Evolutionary conservation across 2,113 vertebrate species (phyloP).

Genomic region (Poeciliopsis occidentalis): DNA sequence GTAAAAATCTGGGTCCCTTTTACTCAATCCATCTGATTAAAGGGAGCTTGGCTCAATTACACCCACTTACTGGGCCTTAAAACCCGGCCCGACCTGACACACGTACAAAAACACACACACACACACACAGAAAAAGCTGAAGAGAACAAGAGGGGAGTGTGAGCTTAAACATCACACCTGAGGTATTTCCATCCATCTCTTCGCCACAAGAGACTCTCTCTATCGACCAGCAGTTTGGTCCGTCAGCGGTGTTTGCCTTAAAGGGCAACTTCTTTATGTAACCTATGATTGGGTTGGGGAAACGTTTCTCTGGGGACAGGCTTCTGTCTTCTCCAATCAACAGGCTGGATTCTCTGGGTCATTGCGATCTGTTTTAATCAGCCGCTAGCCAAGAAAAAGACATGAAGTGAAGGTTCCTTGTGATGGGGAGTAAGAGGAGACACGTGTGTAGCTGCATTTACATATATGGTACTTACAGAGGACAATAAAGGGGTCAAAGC

Average conservation of each 20-base stretch:
- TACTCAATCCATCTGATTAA: constrained; percentile 76
- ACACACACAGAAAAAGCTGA: constrained; percentile 36
- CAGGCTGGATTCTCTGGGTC: constrained; percentile 17
- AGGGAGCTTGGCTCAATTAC: constrained; percentile 78
- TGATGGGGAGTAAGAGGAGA: constrained; percentile 13
- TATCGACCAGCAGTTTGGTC: constrained; percentile 22
- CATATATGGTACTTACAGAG: constrained; percentile 35
- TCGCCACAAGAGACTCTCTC: constrained; percentile 15
- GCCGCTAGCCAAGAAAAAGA: constrained; percentile 33
- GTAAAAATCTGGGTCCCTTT: constrained; percentile 52
- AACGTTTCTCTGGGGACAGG: constrained; percentile 57
- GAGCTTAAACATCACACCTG: constrained; percentile 40
- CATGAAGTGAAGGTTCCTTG: constrained; percentile 11
- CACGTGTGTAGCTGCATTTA: constrained; percentile 14
- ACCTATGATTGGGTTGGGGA: constrained; percentile 60
- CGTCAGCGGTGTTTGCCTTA: constrained; percentile 48
- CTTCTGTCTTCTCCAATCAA: constrained; percentile 53
- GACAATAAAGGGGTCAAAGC: constrained; percentile 42
- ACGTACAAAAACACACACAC: constrained; percentile 44
- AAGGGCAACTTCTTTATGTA: constrained; percentile 56
- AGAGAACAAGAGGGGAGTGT: constrained; percentile 24
- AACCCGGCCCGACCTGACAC: constrained; percentile 50
- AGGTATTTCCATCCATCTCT: constrained; percentile 26
- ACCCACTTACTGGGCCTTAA: constrained; percentile 58
- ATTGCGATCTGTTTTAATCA: constrained; percentile 54